Base-by-base conservation (phyloP, 2,888 invertebrate species). In the Drosophila niveifrons region DNA sequence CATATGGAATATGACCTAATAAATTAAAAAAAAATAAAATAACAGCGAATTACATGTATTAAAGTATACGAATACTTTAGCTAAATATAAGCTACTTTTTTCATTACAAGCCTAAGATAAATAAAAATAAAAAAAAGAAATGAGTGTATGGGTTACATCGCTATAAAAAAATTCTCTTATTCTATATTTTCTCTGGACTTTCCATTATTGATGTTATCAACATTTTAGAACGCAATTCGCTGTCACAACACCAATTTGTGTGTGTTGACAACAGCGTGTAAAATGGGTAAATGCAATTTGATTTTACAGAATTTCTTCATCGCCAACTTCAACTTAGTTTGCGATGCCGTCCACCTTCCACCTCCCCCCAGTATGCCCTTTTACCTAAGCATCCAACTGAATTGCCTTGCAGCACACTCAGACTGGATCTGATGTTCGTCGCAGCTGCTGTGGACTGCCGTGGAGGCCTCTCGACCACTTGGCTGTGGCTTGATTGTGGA, bases 221-320 rank as follows among this genome's bases (percentile, higher is more conserved):
- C 34, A 61, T 55, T 36, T 50, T 8, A 43, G 2, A 36, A 28
- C 39, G 50, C 61, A 66, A 67, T 51, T 41, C 57, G 18, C 52
- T 51, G 44, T 51, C 10, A 43, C 31, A 52, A 46, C 36, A 39
- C 34, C 31, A 39, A 23, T 47, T 31, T 36, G 15, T 23, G 46
- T 34, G 31, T 41, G 75, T 68, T 51, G 13, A 13, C 39, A 51
- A 17, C 34, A 15, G 43, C 17, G 28, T 59, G 15, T 59, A 31
- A 72, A 82, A 72, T 75, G 82, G 79, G 82, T 84, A 84, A 85
- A 87, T 82, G 75, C 85, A 82, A 84, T 87, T 78, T 53, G 67
- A 84, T 82, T 85, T 85, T 65, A 52, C 64, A 67, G 46, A 62
- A 66, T 62, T 72, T 76, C 72, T 70, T 68, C 67, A 81, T 65